phyloP scores from a whole-genome alignment of 1,140 invertebrate species.

The Orchesella cincta region DNA sequence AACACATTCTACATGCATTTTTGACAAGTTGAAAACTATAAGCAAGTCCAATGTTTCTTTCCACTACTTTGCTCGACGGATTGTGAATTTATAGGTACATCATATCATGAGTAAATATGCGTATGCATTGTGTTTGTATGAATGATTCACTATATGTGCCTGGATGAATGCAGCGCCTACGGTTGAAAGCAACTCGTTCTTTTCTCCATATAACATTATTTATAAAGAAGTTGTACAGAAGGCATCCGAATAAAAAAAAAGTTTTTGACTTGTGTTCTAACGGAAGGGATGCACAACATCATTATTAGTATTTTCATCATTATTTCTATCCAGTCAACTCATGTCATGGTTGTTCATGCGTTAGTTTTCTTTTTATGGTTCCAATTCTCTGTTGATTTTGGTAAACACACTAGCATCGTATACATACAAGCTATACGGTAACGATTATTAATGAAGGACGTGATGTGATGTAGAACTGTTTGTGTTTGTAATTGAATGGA shows the following conservation, averaged over 20 bases:
- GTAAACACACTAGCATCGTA: constrained; percentile 4
- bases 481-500: neutral
- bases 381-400: neutral
- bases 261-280: neutral
- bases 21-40: constrained; percentile 14
- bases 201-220: no score
- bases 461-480: neutral
- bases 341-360: neutral
- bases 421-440: no score
- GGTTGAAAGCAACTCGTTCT: no score
- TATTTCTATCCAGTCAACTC: constrained; percentile 20
- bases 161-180: neutral
- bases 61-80: neutral
- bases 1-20: constrained; percentile 1
- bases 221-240: neutral
- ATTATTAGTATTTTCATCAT: constrained; percentile 15
- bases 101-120: neutral
- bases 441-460: neutral
- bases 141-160: constrained; percentile 9
- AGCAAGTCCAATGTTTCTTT: no score
- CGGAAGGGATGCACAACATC: neutral
- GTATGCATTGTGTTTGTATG: neutral
- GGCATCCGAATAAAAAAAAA: neutral
- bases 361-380: constrained; percentile 22
- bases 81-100: constrained; percentile 12